Conservation (phyloP, 1,140 invertebrate species). For the Temnothorax nylanderi region DNA sequence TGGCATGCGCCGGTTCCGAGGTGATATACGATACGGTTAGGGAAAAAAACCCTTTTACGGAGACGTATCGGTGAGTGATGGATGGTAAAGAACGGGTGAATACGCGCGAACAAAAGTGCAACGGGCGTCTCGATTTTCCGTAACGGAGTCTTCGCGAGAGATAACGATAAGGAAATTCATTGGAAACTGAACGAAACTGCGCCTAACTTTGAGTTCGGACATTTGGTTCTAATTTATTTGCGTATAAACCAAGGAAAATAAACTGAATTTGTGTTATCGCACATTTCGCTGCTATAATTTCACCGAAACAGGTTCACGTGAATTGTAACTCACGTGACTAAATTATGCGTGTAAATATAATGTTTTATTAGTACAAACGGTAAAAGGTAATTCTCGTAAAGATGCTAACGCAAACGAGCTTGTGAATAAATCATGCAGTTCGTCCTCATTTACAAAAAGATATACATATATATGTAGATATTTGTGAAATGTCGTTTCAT, state of each 20-base stretch:
- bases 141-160: neutral
- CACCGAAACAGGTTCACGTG: neutral
- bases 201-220: neutral
- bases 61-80: constrained; percentile 20
- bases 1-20: constrained; percentile 39
- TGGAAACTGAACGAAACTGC: neutral
- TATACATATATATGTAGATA: neutral
- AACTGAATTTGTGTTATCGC: neutral
- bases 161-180: constrained; percentile 3
- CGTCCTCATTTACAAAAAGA: neutral
- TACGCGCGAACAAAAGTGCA: constrained; percentile 17
- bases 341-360: neutral
- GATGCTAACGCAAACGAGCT: neutral
- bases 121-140: constrained; percentile 3
- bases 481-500: neutral
- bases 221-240: neutral
- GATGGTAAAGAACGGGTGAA: neutral
- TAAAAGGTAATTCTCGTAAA: neutral
- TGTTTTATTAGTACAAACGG: neutral
- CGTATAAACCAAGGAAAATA: neutral
- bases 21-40: constrained; percentile 42
- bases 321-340: constrained; percentile 16
- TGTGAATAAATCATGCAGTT: constrained; percentile 2
- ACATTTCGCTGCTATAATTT: neutral
- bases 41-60: constrained; percentile 9